Base-by-base conservation (phyloP, 2,113 vertebrate genomes). In the Phaetusa simplex region DNA sequence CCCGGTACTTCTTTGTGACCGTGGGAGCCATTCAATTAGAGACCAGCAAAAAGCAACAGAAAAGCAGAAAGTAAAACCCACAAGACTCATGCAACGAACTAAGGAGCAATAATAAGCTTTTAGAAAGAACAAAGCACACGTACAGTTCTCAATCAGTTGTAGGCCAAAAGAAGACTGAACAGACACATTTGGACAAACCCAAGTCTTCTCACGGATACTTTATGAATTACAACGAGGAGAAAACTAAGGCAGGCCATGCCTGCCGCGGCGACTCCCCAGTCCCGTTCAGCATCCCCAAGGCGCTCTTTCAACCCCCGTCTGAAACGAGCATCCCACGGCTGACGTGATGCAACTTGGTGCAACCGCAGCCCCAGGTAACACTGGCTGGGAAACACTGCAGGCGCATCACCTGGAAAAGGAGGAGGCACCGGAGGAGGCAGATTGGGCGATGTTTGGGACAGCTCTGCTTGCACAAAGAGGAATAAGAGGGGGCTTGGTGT, bases 1-100 rank as follows among this genome's bases (percentile, higher is more conserved):
- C 47, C 43, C 22, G 0, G 0, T 16, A 38, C 32, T 42, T 50
- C 58, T 56, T 5, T 10, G 58, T 2, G 2, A 29, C 24, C 1
- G 3, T 5, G 24, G n/a, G 26, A 94, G 45, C 34, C 55, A 22
- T 10, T 29, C 20, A 9, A 14, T 8, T 3, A 38, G 14, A 47
- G 55, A 66, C 7, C 42, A 71, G 76, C 45, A 80, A 79, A 87
- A 45, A 64, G 20, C 42, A 62, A 50, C 24, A 52, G 40, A 26
- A 81, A 64, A 59, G 78, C 49, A 49, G 15, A 49, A 65, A n/a
- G 21, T 16, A 78, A 94, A 67, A n/a, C 40, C 52, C 65, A 11
- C 21, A n/a, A 26, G 43, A 49, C 49, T 45, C 6, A 6, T 34
- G 34, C 61, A 52, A 40, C 0, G 4, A 85, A 34, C 8, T 38